phyloP scores from a whole-genome alignment of 2,888 invertebrate genomes.

The Callyntrura guangdongensis region DNA sequence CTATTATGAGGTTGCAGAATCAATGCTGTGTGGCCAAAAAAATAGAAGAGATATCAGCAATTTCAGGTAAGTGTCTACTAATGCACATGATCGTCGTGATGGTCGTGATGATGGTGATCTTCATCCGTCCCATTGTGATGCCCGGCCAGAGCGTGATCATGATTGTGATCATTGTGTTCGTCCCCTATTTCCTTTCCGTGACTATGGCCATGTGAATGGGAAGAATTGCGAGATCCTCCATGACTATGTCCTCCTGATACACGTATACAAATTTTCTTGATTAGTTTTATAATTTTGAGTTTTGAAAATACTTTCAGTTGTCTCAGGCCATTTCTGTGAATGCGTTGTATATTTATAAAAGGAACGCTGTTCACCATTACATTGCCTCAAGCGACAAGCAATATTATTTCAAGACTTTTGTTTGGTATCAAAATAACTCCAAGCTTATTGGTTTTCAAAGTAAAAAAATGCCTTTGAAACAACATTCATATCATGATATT shows the following conservation, averaged over 20 bases:
- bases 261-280: conserved; percentile 19
- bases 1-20: conserved; percentile 52
- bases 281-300: conserved; percentile 28
- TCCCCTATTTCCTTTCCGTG: conserved; percentile 66
- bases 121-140: conserved; percentile 77
- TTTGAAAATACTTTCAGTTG: not conserved
- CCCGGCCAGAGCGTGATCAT: conserved; percentile 63
- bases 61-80: conserved; percentile 41
- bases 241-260: conserved; percentile 79
- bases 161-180: conserved; percentile 78
- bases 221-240: conserved; percentile 48
- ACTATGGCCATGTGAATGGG: conserved; percentile 66
- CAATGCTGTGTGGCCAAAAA: conserved; percentile 30
- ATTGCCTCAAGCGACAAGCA: not conserved
- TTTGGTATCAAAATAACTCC: not conserved
- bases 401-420: not conserved
- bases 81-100: conserved; percentile 79
- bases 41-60: conserved; percentile 40
- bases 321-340: not conserved
- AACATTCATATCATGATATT: not conserved
- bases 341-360: not conserved
- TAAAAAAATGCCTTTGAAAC: not conserved
- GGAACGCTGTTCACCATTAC: not conserved
- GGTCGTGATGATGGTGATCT: conserved; percentile 75
- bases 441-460: not conserved